Evolutionary conservation across 2,113 vertebrate genomes (phyloP).

Genomic region (Paralichthys olivaceus): DNA sequence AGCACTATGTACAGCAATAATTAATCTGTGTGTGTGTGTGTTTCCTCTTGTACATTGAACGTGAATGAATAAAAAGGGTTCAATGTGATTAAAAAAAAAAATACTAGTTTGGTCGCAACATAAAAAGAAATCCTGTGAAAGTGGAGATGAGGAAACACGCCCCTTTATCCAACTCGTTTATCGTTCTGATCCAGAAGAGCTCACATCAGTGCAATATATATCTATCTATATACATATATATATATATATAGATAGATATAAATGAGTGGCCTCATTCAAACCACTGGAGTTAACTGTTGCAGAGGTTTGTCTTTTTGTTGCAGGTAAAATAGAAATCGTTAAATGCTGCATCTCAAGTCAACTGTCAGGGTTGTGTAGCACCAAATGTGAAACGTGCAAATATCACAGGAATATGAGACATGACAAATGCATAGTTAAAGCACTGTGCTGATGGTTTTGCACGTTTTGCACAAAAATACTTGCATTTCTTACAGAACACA

Average conservation of each 20-base stretch:
- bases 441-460: not conserved
- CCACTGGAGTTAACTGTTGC: too few relatives aligned
- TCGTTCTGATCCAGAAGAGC: constrained; percentile 36
- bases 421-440: not conserved
- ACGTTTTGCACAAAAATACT: not conserved
- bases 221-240: too few relatives aligned
- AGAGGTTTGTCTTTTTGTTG: constrained; percentile 2
- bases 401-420: not conserved
- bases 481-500: too few relatives aligned
- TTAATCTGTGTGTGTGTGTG: not conserved
- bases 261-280: too few relatives aligned
- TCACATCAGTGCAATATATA: constrained; percentile 80
- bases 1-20: constrained; percentile 73
- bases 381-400: constrained; percentile 4
- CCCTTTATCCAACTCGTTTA: not conserved
- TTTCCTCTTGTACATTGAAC: constrained; percentile 10
- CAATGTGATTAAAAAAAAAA: not conserved
- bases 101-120: constrained; percentile 47
- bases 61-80: not conserved
- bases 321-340: too few relatives aligned
- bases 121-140: constrained; percentile 22
- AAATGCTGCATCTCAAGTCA: constrained; percentile 26
- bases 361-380: constrained; percentile 40
- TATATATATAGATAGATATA: too few relatives aligned
- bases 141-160: not conserved